Evolutionary conservation across 2,888 invertebrate species (phyloP).

Genomic region (Orthosia cruda): DNA sequence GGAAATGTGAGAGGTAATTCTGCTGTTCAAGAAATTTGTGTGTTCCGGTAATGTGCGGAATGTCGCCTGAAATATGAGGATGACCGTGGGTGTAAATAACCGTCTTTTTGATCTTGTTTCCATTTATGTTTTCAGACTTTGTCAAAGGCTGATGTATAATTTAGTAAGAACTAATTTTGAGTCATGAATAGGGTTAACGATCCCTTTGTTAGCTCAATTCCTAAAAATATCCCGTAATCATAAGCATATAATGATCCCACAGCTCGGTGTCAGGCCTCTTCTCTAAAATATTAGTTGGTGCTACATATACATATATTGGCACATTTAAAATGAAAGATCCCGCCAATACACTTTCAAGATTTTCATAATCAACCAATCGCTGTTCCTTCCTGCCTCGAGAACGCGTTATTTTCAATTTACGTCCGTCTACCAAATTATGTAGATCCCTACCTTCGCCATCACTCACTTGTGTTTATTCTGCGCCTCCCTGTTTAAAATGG

Average conservation of each 20-base stretch:
- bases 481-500: slow-evolving; percentile 47
- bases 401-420: slow-evolving; percentile 16
- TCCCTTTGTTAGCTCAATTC: too few relatives aligned
- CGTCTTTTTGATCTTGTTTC: slow-evolving; percentile 48
- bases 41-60: slow-evolving; percentile 42
- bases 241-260: too few relatives aligned
- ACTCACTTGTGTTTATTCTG: slow-evolving; percentile 40
- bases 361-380: neutral
- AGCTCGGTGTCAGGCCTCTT: too few relatives aligned
- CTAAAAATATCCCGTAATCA: too few relatives aligned
- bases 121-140: slow-evolving; percentile 6
- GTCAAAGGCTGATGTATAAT: neutral
- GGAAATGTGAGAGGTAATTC: slow-evolving; percentile 60
- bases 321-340: neutral
- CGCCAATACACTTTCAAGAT: neutral
- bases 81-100: slow-evolving; percentile 47
- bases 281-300: too few relatives aligned
- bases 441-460: slow-evolving; percentile 17
- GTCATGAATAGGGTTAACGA: neutral
- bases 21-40: slow-evolving; percentile 54
- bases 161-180: neutral
- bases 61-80: slow-evolving; percentile 46
- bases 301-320: neutral
- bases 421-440: slow-evolving; percentile 34
- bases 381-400: neutral